A percentile compares a stretch with the other conserved stretches of the same genome.
Evolutionary conservation across 1,140 invertebrate species (phyloP).

Genomic region (Procambarus virginalis): DNA sequence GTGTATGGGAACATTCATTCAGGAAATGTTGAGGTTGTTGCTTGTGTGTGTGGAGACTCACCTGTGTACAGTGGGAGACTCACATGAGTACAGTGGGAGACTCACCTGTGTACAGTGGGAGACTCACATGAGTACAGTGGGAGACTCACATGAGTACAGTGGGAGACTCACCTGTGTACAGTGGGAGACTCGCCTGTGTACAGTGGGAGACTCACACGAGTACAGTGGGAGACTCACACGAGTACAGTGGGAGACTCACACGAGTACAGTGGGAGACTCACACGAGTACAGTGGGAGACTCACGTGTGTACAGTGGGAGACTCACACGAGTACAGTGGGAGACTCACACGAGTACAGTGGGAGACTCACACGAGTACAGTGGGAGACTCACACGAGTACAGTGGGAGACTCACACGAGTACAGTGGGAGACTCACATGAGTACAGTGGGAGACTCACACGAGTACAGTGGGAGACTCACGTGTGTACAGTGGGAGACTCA

Average conservation of each 20-base stretch:
- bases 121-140: not conserved
- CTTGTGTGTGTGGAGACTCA: too few species aligned
- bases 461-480: conserved; percentile 16
- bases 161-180: not conserved
- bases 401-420: conserved; percentile 10
- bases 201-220: conserved; percentile 41
- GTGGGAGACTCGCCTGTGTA: conserved; percentile 57
- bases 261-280: not conserved
- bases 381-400: conserved; percentile 64
- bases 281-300: conserved; percentile 70
- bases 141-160: conserved; percentile 68
- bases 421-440: conserved; percentile 49
- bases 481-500: conserved; percentile 67
- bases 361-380: not conserved
- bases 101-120: conserved; percentile 70
- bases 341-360: conserved; percentile 69
- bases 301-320: too few species aligned
- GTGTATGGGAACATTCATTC: too few species aligned
- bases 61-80: too few species aligned
- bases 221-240: conserved; percentile 39
- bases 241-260: conserved; percentile 61
- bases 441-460: conserved; percentile 53
- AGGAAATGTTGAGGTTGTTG: too few species aligned
- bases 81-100: not conserved
- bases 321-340: not conserved